These are phyloP conservation scores for Salvelinus fontinalis DNA, from an alignment of 2,113 vertebrate species.

Conservation along the genomic window DNA sequence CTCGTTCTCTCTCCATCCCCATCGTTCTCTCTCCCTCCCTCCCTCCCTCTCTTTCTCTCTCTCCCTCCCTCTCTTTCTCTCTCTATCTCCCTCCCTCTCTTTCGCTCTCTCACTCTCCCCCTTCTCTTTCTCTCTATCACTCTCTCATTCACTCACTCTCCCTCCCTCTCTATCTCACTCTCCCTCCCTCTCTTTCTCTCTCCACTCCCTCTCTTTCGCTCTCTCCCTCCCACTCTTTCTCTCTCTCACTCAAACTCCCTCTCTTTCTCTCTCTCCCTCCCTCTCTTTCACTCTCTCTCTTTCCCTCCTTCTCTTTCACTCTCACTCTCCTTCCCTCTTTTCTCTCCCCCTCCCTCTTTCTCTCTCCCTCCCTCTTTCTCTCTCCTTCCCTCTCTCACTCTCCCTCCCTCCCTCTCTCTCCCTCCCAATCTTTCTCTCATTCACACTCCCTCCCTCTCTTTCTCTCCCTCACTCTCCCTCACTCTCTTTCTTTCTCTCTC, in stretches of 20 bases:
- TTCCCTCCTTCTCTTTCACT: background rate
- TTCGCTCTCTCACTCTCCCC: too few species aligned
- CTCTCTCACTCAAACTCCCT: conserved; percentile 15
- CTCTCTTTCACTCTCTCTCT: background rate
- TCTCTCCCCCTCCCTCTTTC: background rate
- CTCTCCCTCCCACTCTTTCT: too few species aligned
- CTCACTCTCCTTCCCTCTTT: background rate
- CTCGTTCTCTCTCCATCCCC: too few species aligned
- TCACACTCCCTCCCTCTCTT: too few species aligned
- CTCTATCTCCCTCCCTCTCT: background rate
- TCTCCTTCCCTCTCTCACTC: too few species aligned
- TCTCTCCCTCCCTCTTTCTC: background rate
- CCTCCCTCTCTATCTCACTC: conserved; percentile 9
- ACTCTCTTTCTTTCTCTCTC: too few species aligned
- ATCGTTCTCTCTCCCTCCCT: conserved; percentile 35
- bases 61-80: background rate
- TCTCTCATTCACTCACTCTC: conserved; percentile 25
- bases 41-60: conserved; percentile 35
- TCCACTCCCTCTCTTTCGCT: background rate
- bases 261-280: conserved; percentile 21
- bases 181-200: conserved; percentile 20
- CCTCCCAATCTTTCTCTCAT: too few species aligned
- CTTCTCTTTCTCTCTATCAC: conserved; percentile 9
- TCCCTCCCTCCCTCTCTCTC: too few species aligned
- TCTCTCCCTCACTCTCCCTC: too few species aligned